A percentile compares a stretch with the other conserved stretches of the same genome.
These are phyloP conservation scores for Actenoides lindsayi DNA, from an alignment of 2,113 vertebrate species.

Conservation along the genomic window DNA sequence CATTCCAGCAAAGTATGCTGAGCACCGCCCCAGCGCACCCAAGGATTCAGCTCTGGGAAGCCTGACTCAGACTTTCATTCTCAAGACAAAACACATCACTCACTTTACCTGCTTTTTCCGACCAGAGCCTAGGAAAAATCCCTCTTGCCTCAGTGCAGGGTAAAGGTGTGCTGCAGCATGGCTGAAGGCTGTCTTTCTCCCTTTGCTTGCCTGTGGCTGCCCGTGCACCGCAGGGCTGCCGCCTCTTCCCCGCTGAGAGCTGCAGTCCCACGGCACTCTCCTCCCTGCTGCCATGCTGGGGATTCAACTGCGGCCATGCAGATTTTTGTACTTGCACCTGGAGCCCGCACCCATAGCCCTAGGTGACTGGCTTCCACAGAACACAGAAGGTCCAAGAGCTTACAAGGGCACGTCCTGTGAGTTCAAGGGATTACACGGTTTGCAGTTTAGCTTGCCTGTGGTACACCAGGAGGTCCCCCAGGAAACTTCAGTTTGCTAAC, in stretches of 20 bases:
- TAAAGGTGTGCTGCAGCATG: not conserved
- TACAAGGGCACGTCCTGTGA: not conserved
- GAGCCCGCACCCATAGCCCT: not conserved
- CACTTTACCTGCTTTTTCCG: not conserved
- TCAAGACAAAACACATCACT: not conserved
- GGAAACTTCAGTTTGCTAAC: not conserved
- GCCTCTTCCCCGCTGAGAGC: not conserved
- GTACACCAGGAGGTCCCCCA: not conserved
- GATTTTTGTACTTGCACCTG: not conserved
- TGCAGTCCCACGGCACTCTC: not conserved
- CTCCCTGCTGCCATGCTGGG: not conserved
- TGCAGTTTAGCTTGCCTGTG: not conserved
- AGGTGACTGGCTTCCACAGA: not conserved
- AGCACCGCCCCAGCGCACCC: not conserved
- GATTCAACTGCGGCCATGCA: accelerated
- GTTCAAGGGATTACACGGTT: not conserved
- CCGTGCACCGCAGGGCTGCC: not conserved
- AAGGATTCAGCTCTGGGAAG: not conserved
- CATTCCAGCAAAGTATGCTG: not conserved
- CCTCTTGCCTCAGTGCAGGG: not conserved
- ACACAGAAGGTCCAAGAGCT: not conserved
- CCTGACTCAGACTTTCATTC: not conserved
- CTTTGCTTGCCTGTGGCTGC: not conserved
- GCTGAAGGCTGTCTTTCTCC: not conserved
- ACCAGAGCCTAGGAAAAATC: not conserved